Base-by-base conservation (phyloP, 2,888 invertebrate genomes). In the Brassicogethes aeneus region DNA sequence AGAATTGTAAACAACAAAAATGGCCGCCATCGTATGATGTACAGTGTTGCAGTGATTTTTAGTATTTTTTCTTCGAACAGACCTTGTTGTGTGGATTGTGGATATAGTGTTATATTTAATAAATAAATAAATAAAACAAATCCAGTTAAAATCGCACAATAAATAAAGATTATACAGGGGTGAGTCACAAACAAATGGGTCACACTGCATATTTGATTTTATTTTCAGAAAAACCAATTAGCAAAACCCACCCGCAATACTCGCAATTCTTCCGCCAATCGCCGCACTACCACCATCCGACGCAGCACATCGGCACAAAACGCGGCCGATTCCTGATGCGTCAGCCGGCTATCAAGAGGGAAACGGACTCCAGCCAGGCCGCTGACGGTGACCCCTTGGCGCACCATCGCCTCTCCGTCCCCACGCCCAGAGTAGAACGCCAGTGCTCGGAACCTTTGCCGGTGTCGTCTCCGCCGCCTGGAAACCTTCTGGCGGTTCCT, bases 321-420 rank as follows among this genome's bases (percentile, higher is more conserved):
- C 70, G 80, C 41, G 76, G 78, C 45, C 73, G 82, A 31, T 72
- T 79, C 42, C 66, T 82, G 34, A 80, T 79, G 64, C 71, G 82
- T 31, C 82, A 82, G 54, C 78, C 77, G 13, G 70, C 80, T 34
- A 74, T 82, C 41, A 82, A 82, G 60, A 73, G 78, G 37, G 80
- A 81, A 50, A 72, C 72, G 48, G 80, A 80, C 51, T 65, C 69
- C 2, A 63, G 65, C 44, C 70, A 70, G 39, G 57, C 66, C 31
- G 64, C 68, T 2, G 69, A 69, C 36, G 59, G 59, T 37, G 68
- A 72, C 36, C 61, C 64, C 51, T 60, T 48, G 51, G 67, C 55
- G 43, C 32, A 32, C 46, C 65, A 68, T 17, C 65, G 62, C 52
- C 56, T 75, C 38, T 63, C 70, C 5, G 71, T 75, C 36, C 75